Conservation (phyloP, 2,888 invertebrate genomes). For the Azorinus chamasolen region DNA sequence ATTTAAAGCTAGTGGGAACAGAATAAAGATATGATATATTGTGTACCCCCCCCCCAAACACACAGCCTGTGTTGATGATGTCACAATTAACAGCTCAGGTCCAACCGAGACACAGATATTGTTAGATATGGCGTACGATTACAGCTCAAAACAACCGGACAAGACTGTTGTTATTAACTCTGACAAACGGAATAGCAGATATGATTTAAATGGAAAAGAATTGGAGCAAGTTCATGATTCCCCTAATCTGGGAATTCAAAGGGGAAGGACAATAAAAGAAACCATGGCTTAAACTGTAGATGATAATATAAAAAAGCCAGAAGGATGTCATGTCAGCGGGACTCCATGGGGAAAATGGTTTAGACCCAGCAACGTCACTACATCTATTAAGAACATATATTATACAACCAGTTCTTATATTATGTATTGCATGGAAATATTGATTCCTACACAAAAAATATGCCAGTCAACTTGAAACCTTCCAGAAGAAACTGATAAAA, state of each 20-base stretch:
- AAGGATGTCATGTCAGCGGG: not conserved
- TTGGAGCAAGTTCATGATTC: slow-evolving; percentile 1
- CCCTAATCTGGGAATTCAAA: slow-evolving; percentile 4
- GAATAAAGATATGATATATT: no score
- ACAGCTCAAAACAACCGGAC: no score
- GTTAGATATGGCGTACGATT: no score
- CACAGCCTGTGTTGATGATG: no score
- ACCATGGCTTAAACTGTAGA: slow-evolving; percentile 2
- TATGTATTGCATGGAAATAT: slow-evolving; percentile 36
- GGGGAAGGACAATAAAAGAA: slow-evolving; percentile 6
- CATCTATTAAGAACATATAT: slow-evolving; percentile 18
- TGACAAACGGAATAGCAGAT: not conserved
- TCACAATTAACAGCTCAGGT: no score
- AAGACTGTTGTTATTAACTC: no score
- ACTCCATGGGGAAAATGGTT: slow-evolving; percentile 11
- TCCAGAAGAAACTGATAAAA: slow-evolving; percentile 25
- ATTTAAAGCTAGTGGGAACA: no score
- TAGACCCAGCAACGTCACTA: slow-evolving; percentile 23
- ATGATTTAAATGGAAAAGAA: not conserved
- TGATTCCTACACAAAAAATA: slow-evolving; percentile 8
- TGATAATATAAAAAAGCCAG: slow-evolving; percentile 3
- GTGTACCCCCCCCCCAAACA: no score
- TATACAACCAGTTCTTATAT: slow-evolving; percentile 11
- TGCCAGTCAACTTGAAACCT: slow-evolving; percentile 14
- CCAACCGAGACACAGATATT: no score